Conservation (phyloP, 1,140 invertebrate genomes). For the Stegodyphus mimosarum region DNA sequence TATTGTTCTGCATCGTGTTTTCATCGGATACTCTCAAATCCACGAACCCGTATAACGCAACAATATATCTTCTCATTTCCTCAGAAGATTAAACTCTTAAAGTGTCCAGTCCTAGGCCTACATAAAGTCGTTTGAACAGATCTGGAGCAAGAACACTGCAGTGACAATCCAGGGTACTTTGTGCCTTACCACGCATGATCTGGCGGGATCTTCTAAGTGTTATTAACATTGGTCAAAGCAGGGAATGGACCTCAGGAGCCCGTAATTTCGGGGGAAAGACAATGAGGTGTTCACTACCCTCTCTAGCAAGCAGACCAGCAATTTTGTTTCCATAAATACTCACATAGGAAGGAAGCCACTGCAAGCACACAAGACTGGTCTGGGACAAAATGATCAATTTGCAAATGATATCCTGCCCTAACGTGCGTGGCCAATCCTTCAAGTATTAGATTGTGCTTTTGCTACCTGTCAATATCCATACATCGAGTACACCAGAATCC, state of each 20-base stretch:
- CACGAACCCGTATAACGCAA: too few relatives aligned
- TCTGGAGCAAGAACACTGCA: neutral
- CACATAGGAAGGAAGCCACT: neutral
- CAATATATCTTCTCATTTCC: neutral
- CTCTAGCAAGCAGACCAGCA: neutral
- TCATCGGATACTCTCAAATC: too few relatives aligned
- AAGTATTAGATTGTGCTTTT: neutral
- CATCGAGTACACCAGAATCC: neutral
- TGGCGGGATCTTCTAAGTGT: neutral
- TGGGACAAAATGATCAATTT: neutral
- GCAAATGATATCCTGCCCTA: neutral
- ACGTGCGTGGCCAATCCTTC: neutral
- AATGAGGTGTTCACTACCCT: neutral
- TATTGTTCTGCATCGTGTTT: too few relatives aligned
- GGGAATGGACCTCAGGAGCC: neutral
- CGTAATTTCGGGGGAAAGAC: neutral
- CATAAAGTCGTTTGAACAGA: neutral
- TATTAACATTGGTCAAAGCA: neutral
- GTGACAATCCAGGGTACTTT: too few relatives aligned
- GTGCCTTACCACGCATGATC: neutral
- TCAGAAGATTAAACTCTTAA: neutral
- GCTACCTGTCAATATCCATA: neutral
- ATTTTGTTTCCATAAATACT: neutral
- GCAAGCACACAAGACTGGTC: neutral
- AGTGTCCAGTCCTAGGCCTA: neutral